Conservation (phyloP, 1,140 invertebrate species). For the Neocloeon triangulifer region DNA sequence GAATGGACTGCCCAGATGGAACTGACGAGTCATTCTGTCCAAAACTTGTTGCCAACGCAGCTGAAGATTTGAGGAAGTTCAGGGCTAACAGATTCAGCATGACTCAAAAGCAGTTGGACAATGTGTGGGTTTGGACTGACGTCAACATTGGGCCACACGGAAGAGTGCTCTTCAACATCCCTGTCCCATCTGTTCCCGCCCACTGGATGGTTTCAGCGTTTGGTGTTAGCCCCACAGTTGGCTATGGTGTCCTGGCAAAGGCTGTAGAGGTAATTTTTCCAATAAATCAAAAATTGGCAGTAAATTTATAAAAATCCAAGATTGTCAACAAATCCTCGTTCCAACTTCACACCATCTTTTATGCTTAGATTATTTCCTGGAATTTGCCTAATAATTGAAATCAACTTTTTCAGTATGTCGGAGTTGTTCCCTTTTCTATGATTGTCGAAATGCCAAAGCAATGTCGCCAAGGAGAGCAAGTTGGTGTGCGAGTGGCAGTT, state of each 20-base stretch:
- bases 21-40: constrained; percentile 61
- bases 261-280: constrained; percentile 52
- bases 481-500: constrained; percentile 74
- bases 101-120: constrained; percentile 72
- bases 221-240: constrained; percentile 60
- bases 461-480: constrained; percentile 76
- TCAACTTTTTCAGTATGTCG: constrained; percentile 44
- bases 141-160: constrained; percentile 83
- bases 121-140: constrained; percentile 86
- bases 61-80: constrained; percentile 41
- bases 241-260: constrained; percentile 62
- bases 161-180: constrained; percentile 59
- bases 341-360: too few species aligned
- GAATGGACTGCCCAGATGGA: constrained; percentile 56
- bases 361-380: too few species aligned
- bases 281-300: background rate
- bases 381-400: too few species aligned
- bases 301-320: too few species aligned
- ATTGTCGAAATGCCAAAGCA: constrained; percentile 75
- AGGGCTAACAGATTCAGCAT: constrained; percentile 66
- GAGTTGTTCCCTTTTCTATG: constrained; percentile 78
- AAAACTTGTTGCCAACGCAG: constrained; percentile 6
- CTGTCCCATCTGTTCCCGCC: constrained; percentile 65
- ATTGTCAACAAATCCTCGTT: too few species aligned
- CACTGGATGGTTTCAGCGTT: constrained; percentile 87